Percentiles rank a stretch among this genome's conserved stretches.
Conservation (phyloP, 2,888 invertebrate genomes). For the Amblyjoppa fuscipennis region DNA sequence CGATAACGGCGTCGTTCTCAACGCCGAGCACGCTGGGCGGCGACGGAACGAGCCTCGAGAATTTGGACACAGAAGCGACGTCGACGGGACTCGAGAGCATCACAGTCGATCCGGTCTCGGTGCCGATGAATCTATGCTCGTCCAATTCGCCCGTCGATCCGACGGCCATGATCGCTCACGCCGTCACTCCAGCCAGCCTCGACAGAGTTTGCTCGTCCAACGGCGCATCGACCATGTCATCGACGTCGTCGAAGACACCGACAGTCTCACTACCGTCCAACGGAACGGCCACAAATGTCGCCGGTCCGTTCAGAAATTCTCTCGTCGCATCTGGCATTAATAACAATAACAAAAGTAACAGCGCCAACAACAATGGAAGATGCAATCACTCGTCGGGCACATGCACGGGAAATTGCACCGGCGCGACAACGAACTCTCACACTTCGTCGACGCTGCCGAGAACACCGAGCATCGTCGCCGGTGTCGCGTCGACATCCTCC, state of each 20-base stretch:
- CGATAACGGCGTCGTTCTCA: conserved; percentile 47
- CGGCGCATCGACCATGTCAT: conserved; percentile 49
- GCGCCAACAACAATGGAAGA: conserved; percentile 47
- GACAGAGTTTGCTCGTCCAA: conserved; percentile 42
- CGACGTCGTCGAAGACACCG: conserved; percentile 53
- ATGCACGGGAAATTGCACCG: conserved; percentile 53
- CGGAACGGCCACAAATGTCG: conserved; percentile 45
- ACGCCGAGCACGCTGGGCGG: conserved; percentile 32
- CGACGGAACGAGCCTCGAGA: conserved; percentile 52
- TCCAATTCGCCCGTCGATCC: conserved; percentile 16
- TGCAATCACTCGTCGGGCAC: conserved; percentile 62
- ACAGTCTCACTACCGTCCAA: conserved; percentile 31
- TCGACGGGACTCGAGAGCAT: conserved; percentile 33
- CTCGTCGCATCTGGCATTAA: conserved; percentile 35
- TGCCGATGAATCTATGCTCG: conserved; percentile 49
- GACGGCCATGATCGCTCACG: conserved; percentile 28
- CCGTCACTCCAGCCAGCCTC: conserved; percentile 34
- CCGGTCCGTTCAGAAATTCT: conserved; percentile 50
- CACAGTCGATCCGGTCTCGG: conserved; percentile 32
- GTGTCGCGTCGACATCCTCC: conserved; percentile 73
- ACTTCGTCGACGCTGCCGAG: conserved; percentile 64
- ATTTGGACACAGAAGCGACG: conserved; percentile 20
- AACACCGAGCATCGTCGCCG: conserved; percentile 55
- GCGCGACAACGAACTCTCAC: conserved; percentile 54
- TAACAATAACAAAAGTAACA: conserved; percentile 51